phyloP scores from a whole-genome alignment of 2,113 vertebrate species.

The Macquaria australasica region DNA sequence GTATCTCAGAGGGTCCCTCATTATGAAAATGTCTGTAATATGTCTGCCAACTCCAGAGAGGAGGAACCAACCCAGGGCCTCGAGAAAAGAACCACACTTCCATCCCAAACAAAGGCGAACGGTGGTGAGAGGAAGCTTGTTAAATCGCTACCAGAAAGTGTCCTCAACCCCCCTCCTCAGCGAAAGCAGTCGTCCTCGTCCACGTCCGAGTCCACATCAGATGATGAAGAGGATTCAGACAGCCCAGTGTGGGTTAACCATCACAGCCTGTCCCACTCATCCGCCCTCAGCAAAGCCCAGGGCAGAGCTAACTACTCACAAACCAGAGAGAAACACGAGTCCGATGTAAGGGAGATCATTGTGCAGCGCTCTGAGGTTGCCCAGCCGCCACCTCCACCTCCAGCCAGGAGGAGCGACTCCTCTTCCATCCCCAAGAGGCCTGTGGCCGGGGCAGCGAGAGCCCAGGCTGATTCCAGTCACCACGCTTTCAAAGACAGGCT shows the following conservation, averaged over 20 bases:
- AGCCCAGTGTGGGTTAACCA: constrained; percentile 83
- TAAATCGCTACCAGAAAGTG: constrained; percentile 74
- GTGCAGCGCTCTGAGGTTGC: constrained; percentile 24
- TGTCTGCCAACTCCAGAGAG: constrained; percentile 42
- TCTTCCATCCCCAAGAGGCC: constrained; percentile 84
- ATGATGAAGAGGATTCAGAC: constrained; percentile 80
- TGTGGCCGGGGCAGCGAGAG: constrained; percentile 52
- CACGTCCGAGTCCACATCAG: constrained; percentile 74
- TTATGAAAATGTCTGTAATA: constrained; percentile 83
- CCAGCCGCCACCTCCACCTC: constrained; percentile 51
- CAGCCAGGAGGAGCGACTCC: constrained; percentile 63
- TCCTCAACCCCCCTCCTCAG: constrained; percentile 59
- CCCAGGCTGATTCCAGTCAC: constrained; percentile 85
- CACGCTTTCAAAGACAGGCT: constrained; percentile 90
- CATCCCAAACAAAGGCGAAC: constrained; percentile 67
- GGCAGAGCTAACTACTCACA: constrained; percentile 39
- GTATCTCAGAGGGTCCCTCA: constrained; percentile 78
- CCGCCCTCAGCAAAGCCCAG: constrained; percentile 49
- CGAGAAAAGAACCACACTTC: constrained; percentile 77
- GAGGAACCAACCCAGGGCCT: constrained; percentile 59
- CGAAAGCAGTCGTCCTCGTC: constrained; percentile 75
- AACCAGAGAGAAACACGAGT: constrained; percentile 56
- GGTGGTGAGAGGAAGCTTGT: constrained; percentile 76
- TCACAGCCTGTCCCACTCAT: constrained; percentile 75
- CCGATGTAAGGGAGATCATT: constrained; percentile 10